phyloP scores from a whole-genome alignment of 2,888 invertebrate genomes.

The Sisyra nigra region DNA sequence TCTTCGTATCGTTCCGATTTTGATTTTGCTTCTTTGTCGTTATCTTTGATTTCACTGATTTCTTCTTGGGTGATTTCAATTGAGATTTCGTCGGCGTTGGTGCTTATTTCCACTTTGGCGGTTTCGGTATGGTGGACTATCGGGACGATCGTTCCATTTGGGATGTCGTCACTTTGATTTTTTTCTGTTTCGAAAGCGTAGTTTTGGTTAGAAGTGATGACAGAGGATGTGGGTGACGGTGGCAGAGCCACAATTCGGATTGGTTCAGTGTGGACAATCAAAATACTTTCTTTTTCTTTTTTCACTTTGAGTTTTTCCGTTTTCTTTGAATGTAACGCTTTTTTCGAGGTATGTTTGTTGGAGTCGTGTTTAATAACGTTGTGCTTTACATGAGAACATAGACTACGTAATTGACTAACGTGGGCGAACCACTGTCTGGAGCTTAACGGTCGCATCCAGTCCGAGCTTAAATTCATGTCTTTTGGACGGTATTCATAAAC shows the following conservation, averaged over 20 bases:
- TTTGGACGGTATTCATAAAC: constrained; percentile 7
- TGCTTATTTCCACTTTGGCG: too few relatives aligned
- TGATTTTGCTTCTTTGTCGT: constrained; percentile 16
- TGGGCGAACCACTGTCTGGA: constrained; percentile 7
- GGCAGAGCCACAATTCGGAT: too few relatives aligned
- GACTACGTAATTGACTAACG: constrained; percentile 6
- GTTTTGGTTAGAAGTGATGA: too few relatives aligned
- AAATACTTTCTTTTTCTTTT: too few relatives aligned
- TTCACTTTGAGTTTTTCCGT: too few relatives aligned
- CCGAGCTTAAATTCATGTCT: constrained; percentile 5
- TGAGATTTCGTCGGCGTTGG: constrained; percentile 29
- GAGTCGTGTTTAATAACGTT: background rate
- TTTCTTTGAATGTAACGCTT: too few relatives aligned
- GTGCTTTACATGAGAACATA: constrained; percentile 6
- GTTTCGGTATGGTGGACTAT: background rate
- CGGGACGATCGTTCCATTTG: background rate
- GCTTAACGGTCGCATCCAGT: constrained; percentile 5
- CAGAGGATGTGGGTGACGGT: too few relatives aligned
- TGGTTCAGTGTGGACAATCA: too few relatives aligned
- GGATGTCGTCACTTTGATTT: too few relatives aligned
- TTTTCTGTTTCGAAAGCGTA: too few relatives aligned
- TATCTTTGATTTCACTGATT: constrained; percentile 20
- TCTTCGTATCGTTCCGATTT: constrained; percentile 3
- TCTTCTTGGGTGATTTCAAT: constrained; percentile 25
- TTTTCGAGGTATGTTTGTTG: too few relatives aligned